Evolutionary conservation across 1,140 invertebrate genomes (phyloP).

Genomic region (Bemisia tabaci): DNA sequence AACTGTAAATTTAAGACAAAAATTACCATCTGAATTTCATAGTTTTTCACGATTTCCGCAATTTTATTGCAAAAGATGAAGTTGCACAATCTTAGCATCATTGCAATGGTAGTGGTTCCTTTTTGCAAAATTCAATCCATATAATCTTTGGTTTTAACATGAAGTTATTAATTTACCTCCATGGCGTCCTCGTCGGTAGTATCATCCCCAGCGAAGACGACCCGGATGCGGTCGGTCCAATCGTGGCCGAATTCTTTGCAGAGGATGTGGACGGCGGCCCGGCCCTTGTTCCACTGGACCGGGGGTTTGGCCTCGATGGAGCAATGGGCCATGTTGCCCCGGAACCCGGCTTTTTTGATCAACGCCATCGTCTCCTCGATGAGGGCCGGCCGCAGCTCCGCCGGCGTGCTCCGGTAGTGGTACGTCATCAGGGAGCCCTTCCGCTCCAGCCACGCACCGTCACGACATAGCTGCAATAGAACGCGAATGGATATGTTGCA

Average conservation of each 20-base stretch:
- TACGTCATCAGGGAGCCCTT: conserved; percentile 75
- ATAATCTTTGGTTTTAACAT: not conserved
- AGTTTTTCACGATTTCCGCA: too few relatives aligned
- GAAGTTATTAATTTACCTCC: conserved; percentile 41
- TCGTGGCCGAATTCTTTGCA: conserved; percentile 76
- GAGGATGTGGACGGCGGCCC: conserved; percentile 76
- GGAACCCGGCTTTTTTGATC: conserved; percentile 60
- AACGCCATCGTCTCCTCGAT: conserved; percentile 50
- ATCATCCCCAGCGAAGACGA: conserved; percentile 81
- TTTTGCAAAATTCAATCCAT: too few relatives aligned
- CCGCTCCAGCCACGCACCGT: conserved; percentile 83
- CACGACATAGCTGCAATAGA: conserved; percentile 50
- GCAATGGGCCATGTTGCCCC: conserved; percentile 58
- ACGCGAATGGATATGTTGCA: too few relatives aligned
- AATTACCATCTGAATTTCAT: too few relatives aligned
- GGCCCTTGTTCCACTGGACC: conserved; percentile 79
- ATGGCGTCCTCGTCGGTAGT: conserved; percentile 81
- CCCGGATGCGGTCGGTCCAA: conserved; percentile 76
- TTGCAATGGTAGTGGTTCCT: too few relatives aligned
- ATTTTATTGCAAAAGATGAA: too few relatives aligned
- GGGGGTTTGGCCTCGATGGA: conserved; percentile 75
- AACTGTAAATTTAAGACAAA: too few relatives aligned
- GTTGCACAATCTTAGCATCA: too few relatives aligned
- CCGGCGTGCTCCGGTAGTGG: conserved; percentile 70
- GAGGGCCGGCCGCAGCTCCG: conserved; percentile 44